Conservation (phyloP, 2,797 vertebrate species). For the Eupleurogrammus muticus region DNA sequence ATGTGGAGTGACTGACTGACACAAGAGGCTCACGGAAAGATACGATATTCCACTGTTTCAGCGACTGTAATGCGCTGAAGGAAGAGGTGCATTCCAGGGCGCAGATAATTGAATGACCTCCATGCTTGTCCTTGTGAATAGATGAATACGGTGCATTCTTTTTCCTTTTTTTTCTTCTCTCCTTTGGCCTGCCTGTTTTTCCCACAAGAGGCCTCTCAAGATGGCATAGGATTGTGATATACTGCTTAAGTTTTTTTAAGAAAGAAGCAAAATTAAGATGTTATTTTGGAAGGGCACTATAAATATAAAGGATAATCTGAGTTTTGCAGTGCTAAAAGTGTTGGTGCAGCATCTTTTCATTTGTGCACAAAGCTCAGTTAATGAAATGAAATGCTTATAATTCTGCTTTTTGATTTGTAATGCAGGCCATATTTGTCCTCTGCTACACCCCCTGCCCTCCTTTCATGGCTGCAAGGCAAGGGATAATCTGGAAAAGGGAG, state of each 20-base stretch:
- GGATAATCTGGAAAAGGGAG: background rate
- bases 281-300: background rate
- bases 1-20: background rate
- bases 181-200: constrained; percentile 16
- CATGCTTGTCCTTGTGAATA: constrained; percentile 42
- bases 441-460: background rate
- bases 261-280: background rate
- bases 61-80: constrained; percentile 13
- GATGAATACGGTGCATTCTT: constrained; percentile 46
- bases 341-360: constrained; percentile 37
- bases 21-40: background rate
- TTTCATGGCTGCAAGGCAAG: constrained; percentile 15
- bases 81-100: constrained; percentile 40
- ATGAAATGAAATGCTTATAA: constrained; percentile 20
- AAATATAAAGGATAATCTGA: constrained; percentile 7
- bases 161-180: background rate
- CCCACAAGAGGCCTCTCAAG: background rate
- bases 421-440: constrained; percentile 32
- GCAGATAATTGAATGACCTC: constrained; percentile 38
- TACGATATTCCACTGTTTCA: constrained; percentile 4
- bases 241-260: background rate
- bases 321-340: background rate
- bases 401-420: constrained; percentile 30
- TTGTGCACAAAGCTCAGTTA: background rate
- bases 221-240: background rate